Evolutionary conservation across 2,888 invertebrate species (phyloP).

Genomic region (Zygogramma bicolorata): DNA sequence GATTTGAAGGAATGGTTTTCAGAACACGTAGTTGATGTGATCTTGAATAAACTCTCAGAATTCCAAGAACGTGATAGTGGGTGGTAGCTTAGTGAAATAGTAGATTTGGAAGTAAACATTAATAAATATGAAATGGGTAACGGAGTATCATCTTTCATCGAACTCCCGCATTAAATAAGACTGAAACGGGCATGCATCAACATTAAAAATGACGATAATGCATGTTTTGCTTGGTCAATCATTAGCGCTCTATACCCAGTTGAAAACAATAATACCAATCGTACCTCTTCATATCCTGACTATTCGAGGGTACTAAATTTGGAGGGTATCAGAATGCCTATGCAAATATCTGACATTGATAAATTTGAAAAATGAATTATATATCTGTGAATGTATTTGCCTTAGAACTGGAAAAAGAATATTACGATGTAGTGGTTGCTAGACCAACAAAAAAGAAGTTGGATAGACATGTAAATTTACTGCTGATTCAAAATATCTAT

Average conservation of each 20-base stretch:
- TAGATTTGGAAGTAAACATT: conserved; percentile 46
- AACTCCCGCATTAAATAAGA: conserved; percentile 40
- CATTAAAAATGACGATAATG: conserved; percentile 47
- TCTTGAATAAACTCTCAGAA: conserved; percentile 44
- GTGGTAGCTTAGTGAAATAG: conserved; percentile 41
- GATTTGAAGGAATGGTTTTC: conserved; percentile 38
- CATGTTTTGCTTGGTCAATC: conserved; percentile 51
- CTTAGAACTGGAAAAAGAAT: conserved; percentile 6
- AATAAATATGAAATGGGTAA: conserved; percentile 44
- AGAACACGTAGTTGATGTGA: conserved; percentile 31
- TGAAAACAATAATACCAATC: conserved; percentile 28
- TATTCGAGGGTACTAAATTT: conserved; percentile 43
- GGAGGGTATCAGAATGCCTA: conserved; percentile 35
- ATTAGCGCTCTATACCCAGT: conserved; percentile 46
- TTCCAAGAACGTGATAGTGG: conserved; percentile 50
- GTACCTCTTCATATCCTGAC: conserved; percentile 40
- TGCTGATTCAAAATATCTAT: conserved; percentile 37
- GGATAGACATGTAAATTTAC: conserved; percentile 36
- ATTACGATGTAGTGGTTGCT: conserved; percentile 2
- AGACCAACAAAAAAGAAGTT: conserved; percentile 25
- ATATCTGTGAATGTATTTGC: conserved; percentile 47
- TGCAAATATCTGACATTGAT: conserved; percentile 42
- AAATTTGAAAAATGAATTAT: conserved; percentile 49
- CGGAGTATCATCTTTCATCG: conserved; percentile 45
- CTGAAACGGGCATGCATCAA: conserved; percentile 47